Percentiles rank a stretch among this genome's conserved stretches.
phyloP scores from a whole-genome alignment of 1,140 invertebrate species.

The Panonychus citri region DNA sequence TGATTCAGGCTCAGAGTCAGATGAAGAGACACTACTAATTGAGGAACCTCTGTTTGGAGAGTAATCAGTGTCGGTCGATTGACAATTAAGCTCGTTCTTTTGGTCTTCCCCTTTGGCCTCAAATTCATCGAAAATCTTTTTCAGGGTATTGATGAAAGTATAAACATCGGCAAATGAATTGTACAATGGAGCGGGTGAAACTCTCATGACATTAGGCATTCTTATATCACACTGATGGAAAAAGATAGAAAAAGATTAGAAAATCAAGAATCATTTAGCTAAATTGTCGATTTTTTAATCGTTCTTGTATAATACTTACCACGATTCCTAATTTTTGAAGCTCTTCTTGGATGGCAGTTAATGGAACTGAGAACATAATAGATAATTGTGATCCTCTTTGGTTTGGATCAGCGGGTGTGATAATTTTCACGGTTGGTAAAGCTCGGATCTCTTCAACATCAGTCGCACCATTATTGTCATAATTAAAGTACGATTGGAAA shows the following conservation, averaged over 20 bases:
- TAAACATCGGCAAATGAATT: constrained; percentile 31
- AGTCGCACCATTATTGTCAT: background rate
- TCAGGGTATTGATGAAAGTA: constrained; percentile 19
- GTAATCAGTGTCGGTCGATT: background rate
- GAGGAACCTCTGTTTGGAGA: background rate
- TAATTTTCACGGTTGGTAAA: constrained; percentile 20
- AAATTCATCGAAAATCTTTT: constrained; percentile 6
- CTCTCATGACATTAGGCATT: constrained; percentile 28
- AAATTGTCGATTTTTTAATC: no score
- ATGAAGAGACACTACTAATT: background rate
- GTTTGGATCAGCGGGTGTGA: constrained; percentile 30
- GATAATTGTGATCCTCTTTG: constrained; percentile 32
- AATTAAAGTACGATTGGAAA: background rate
- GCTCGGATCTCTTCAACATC: background rate
- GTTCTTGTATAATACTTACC: constrained; percentile 23
- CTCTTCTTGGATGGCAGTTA: constrained; percentile 25
- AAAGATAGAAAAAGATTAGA: background rate
- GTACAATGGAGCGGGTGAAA: constrained; percentile 31
- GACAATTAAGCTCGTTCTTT: background rate
- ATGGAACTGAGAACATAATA: constrained; percentile 22
- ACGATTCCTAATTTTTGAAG: constrained; percentile 29
- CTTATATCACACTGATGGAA: constrained; percentile 29
- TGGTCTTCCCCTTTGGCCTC: background rate
- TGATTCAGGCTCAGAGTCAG: background rate
- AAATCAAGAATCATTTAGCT: background rate